Evolutionary conservation across 2,888 invertebrate species (phyloP).

Genomic region (Drosophila antonietae): DNA sequence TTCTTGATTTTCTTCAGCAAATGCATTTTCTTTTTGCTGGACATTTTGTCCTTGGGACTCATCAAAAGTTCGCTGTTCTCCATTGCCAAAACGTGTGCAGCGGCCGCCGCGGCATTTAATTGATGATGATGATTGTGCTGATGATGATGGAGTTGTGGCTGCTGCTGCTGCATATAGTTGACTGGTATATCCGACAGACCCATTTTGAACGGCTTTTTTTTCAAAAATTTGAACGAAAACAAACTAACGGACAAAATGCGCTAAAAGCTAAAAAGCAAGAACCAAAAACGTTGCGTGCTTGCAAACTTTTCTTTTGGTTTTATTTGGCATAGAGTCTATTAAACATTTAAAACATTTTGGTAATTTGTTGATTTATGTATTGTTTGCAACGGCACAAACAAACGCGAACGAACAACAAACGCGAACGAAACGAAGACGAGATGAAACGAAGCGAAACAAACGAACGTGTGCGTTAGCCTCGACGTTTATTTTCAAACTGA

Average conservation of each 20-base stretch:
- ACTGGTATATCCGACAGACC: constrained; percentile 81
- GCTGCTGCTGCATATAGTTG: constrained; percentile 75
- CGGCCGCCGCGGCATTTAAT: constrained; percentile 61
- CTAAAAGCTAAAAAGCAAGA: constrained; percentile 19
- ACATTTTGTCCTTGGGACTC: constrained; percentile 81
- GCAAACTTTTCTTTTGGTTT: constrained; percentile 30
- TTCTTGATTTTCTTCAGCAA: constrained; percentile 95
- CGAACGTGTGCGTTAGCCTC: constrained; percentile 43
- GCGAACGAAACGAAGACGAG: constrained; percentile 37
- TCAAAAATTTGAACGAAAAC: constrained; percentile 7
- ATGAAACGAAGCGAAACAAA: constrained; percentile 40
- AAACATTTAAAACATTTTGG: constrained; percentile 68
- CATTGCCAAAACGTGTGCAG: constrained; percentile 78
- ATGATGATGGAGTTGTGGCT: constrained; percentile 27
- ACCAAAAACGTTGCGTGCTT: constrained; percentile 42
- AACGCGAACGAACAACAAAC: constrained; percentile 43
- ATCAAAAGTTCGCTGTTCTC: constrained; percentile 71
- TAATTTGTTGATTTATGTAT: constrained; percentile 29
- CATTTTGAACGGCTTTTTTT: constrained; percentile 57
- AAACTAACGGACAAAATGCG: constrained; percentile 37
- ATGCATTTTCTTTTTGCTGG: constrained; percentile 90
- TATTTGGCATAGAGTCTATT: constrained; percentile 50
- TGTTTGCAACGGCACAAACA: constrained; percentile 55
- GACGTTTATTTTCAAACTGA: constrained; percentile 73
- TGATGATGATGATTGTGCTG: constrained; percentile 46